Evolutionary conservation across 2,113 vertebrate species (phyloP).

Genomic region (Lipotes vexillifer): DNA sequence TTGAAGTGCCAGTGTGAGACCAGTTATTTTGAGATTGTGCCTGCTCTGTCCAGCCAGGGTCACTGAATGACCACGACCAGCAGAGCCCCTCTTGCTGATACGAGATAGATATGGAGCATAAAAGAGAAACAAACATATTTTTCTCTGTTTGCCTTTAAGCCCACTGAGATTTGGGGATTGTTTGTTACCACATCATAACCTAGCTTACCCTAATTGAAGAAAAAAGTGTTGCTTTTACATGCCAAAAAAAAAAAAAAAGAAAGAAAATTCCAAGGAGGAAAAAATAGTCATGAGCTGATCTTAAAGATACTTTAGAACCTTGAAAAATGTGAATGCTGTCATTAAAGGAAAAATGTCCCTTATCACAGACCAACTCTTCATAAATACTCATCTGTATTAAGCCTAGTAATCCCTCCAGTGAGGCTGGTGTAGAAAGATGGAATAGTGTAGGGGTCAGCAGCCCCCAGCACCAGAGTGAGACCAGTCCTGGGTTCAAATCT

Average conservation of each 20-base stretch:
- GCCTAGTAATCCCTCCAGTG: neutral
- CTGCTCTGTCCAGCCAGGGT: neutral
- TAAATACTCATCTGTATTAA: neutral
- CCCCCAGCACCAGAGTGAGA: neutral
- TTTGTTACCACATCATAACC: neutral
- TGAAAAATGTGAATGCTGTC: neutral
- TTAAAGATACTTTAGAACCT: neutral
- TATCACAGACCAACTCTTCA: neutral
- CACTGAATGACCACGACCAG: neutral
- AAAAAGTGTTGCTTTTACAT: neutral
- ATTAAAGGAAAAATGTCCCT: neutral
- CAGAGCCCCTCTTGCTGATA: neutral
- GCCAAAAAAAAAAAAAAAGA: neutral
- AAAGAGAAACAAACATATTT: neutral
- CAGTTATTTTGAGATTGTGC: neutral
- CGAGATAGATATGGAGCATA: rapidly evolving
- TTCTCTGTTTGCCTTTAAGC: neutral
- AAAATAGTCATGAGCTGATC: neutral
- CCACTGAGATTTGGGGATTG: neutral
- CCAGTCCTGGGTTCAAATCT: neutral
- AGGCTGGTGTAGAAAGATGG: neutral
- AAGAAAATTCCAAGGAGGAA: neutral
- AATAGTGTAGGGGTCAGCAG: rapidly evolving
- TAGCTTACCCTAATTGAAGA: neutral
- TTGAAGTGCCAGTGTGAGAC: neutral